These are phyloP conservation scores for Macaria liturata DNA, from an alignment of 2,888 invertebrate genomes.

Conservation along the genomic window DNA sequence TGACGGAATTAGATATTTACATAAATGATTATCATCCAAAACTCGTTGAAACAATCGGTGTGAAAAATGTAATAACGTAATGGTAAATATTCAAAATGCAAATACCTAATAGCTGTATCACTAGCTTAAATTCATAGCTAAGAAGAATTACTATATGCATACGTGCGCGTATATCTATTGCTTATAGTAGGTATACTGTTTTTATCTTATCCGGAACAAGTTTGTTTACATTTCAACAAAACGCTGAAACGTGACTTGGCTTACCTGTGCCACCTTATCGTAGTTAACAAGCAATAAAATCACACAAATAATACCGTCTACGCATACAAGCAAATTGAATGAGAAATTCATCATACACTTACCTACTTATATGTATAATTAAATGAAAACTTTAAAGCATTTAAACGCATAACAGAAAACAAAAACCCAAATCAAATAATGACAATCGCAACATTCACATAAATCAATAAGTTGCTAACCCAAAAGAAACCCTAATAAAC, in stretches of 20 bases:
- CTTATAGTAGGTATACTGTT: constrained; percentile 50
- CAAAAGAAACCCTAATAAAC: constrained; percentile 54
- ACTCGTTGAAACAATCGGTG: too few species aligned
- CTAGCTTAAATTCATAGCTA: too few species aligned
- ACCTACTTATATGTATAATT: neutral
- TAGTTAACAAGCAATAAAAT: constrained; percentile 74
- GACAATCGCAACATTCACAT: constrained; percentile 27
- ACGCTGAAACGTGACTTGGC: constrained; percentile 75
- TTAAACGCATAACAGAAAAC: constrained; percentile 7
- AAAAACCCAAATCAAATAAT: constrained; percentile 18
- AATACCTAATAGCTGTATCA: too few species aligned
- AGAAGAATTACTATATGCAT: too few species aligned
- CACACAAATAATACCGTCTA: constrained; percentile 57
- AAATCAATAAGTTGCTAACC: constrained; percentile 39
- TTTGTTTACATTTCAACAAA: constrained; percentile 81
- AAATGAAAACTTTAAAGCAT: neutral
- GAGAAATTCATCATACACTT: constrained; percentile 5
- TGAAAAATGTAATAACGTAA: too few species aligned
- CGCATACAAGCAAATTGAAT: constrained; percentile 40
- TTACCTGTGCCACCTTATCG: constrained; percentile 75
- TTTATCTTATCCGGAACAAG: constrained; percentile 82
- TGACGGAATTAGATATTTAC: too few species aligned
- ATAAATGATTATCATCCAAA: constrained; percentile 8
- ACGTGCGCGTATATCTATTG: constrained; percentile 20
- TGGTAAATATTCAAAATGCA: too few species aligned